Conservation (phyloP, 2,797 vertebrate species). For the Melanotaenia parkinsoni region DNA sequence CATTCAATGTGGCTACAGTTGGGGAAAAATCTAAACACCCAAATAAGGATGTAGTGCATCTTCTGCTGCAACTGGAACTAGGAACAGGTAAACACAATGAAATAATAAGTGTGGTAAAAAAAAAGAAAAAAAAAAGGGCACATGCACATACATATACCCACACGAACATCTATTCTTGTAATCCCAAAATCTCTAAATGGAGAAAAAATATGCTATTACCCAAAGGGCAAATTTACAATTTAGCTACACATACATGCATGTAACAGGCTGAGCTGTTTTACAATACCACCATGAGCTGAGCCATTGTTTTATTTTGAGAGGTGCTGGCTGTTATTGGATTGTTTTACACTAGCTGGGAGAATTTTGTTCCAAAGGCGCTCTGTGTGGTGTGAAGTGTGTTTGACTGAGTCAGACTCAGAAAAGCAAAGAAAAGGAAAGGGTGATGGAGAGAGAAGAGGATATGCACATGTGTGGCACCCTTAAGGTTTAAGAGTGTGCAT, state of each 20-base stretch:
- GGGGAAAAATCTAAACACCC: conserved; percentile 15
- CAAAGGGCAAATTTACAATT: conserved; percentile 68
- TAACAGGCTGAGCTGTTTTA: conserved; percentile 67
- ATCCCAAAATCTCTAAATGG: conserved; percentile 61
- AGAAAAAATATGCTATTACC: conserved; percentile 57
- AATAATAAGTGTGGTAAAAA: conserved; percentile 9
- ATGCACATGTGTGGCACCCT: conserved; percentile 14
- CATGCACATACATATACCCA: conserved; percentile 14
- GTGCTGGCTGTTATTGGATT: conserved; percentile 76
- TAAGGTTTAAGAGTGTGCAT: conserved; percentile 23
- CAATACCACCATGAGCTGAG: conserved; percentile 68
- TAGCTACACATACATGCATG: conserved; percentile 47
- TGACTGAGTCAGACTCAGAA: conserved; percentile 38
- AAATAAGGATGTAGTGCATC: conserved; percentile 21
- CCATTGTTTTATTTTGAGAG: conserved; percentile 75
- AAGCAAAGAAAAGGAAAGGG: conserved; percentile 5
- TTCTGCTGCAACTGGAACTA: conserved; percentile 11
- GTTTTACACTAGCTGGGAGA: conserved; percentile 73
- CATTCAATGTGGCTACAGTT: conserved; percentile 16
- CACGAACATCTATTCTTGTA: conserved; percentile 60
- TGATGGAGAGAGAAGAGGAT: conserved; percentile 6
- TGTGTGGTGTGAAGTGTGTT: conserved; percentile 51
- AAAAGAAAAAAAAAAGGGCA: neutral
- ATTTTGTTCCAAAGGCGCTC: conserved; percentile 64
- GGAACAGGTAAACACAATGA: conserved; percentile 20